These are phyloP conservation scores for Rhinoptilus africanus DNA, from an alignment of 2,113 vertebrate species.

Conservation along the genomic window DNA sequence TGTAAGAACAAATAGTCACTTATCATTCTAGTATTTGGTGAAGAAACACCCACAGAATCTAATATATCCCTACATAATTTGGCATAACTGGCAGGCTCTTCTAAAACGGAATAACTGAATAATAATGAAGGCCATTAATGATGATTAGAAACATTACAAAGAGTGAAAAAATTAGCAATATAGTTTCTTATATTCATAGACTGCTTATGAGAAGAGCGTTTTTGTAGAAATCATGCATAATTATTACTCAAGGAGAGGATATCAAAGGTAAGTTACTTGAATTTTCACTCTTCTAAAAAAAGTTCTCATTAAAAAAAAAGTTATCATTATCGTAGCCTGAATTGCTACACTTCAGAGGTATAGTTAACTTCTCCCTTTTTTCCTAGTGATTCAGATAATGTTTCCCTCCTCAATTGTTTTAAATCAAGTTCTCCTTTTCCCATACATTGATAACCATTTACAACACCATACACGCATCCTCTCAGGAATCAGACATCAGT, in stretches of 20 bases:
- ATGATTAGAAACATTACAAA: conserved; percentile 29
- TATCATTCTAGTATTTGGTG: background rate
- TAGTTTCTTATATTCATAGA: background rate
- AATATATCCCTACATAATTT: background rate
- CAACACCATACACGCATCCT: background rate
- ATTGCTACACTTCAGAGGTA: background rate
- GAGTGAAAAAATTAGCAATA: conserved; percentile 17
- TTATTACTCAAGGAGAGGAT: background rate
- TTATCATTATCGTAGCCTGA: background rate
- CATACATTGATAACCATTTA: background rate
- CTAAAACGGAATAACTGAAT: conserved; percentile 48
- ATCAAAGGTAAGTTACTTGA: background rate
- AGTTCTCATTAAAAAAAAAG: background rate
- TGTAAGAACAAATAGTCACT: background rate
- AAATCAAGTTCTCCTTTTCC: background rate
- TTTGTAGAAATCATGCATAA: background rate
- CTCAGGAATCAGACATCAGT: background rate
- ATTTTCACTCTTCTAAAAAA: background rate
- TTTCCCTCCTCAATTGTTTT: background rate
- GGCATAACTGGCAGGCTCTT: conserved; percentile 18
- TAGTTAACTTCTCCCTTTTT: background rate
- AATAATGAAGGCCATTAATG: conserved; percentile 43
- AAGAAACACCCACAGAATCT: background rate
- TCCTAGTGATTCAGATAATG: background rate
- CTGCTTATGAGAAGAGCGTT: background rate